Percentiles rank a stretch among this genome's conserved stretches.
Conservation (phyloP, 2,888 invertebrate genomes). For the Saturnia pavonia region DNA sequence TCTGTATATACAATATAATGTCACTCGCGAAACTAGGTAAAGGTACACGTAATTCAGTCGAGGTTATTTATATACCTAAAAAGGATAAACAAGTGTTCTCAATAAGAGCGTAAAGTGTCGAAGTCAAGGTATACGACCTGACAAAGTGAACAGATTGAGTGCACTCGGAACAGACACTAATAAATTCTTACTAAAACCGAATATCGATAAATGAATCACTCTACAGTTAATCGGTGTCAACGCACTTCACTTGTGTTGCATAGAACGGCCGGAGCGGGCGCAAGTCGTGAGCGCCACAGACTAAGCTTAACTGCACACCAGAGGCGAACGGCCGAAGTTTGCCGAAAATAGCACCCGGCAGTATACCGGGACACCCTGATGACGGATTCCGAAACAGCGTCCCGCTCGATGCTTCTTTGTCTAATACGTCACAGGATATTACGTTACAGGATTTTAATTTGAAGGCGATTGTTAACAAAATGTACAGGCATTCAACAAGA, state of each 20-base stretch:
- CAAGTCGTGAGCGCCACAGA: constrained; percentile 62
- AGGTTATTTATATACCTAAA: constrained; percentile 65
- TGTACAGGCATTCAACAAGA: constrained; percentile 39
- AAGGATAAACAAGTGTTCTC: constrained; percentile 72
- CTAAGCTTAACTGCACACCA: constrained; percentile 67
- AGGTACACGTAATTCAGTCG: constrained; percentile 65
- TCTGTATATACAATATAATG: constrained; percentile 42
- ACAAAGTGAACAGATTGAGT: constrained; percentile 51
- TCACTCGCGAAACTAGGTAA: constrained; percentile 71
- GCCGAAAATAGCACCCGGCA: constrained; percentile 79
- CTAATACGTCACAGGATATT: constrained; percentile 40
- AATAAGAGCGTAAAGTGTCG: constrained; percentile 63
- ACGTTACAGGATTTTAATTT: constrained; percentile 32
- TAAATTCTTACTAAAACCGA: constrained; percentile 55
- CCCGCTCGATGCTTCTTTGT: constrained; percentile 57
- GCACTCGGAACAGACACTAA: constrained; percentile 70
- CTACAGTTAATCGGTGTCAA: constrained; percentile 75
- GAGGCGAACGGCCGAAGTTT: constrained; percentile 70
- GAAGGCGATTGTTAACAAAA: constrained; percentile 21
- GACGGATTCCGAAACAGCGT: constrained; percentile 61
- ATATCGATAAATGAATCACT: constrained; percentile 73
- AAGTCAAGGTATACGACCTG: constrained; percentile 74
- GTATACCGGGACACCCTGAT: constrained; percentile 71
- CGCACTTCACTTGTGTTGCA: constrained; percentile 73
- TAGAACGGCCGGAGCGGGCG: constrained; percentile 57